phyloP scores from a whole-genome alignment of 1,140 invertebrate genomes.

The Drosophila nannoptera region DNA sequence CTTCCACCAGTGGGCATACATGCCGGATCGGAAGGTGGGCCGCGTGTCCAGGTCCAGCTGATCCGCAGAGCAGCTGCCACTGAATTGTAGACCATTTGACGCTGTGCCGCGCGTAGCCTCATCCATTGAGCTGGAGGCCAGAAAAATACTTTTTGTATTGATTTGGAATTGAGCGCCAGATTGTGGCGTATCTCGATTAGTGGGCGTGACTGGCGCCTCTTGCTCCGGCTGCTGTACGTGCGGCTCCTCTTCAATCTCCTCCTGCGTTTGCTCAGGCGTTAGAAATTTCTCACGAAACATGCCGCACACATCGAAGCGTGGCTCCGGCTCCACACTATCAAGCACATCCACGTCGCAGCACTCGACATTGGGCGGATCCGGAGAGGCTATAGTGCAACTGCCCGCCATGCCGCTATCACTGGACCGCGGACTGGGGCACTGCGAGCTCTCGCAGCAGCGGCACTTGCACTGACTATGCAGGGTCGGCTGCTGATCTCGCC shows the following conservation, averaged over 20 bases:
- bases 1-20: conserved; percentile 95
- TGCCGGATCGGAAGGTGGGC: conserved; percentile 86
- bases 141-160: conserved; percentile 68
- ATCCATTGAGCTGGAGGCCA: conserved; percentile 60
- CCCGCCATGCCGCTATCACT: conserved; percentile 90
- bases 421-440: conserved; percentile 84
- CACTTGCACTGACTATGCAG: conserved; percentile 79
- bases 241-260: background rate
- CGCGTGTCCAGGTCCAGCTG: conserved; percentile 42
- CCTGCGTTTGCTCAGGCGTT: conserved; percentile 61
- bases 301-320: conserved; percentile 72
- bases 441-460: conserved; percentile 82
- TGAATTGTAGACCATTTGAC: conserved; percentile 41
- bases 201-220: conserved; percentile 17
- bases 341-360: conserved; percentile 34
- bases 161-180: conserved; percentile 58
- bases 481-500: conserved; percentile 24
- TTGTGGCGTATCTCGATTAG: conserved; percentile 14
- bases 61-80: conserved; percentile 57
- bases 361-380: conserved; percentile 80
- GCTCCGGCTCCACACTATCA: conserved; percentile 55
- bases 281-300: conserved; percentile 76
- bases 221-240: conserved; percentile 11
- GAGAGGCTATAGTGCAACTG: conserved; percentile 85
- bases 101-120: conserved; percentile 29